Base-by-base conservation (phyloP, 2,797 vertebrate species). In the Melanogrammus aeglefinus region DNA sequence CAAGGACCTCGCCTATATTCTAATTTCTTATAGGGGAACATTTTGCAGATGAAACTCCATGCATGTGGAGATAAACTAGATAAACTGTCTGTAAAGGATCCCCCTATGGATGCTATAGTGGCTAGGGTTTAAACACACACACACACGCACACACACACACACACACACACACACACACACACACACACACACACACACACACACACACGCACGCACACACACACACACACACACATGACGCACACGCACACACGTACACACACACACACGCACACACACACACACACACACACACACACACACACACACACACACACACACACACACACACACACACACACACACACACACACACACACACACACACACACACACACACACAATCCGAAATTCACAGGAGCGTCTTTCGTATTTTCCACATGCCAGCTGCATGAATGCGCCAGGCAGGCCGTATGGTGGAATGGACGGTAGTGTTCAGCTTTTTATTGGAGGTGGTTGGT, bases 401-500 rank as follows among this genome's bases (percentile, higher is more conserved):
- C 63, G 10, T 69, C 16, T n/a, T 63, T 8, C 21, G 4, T 63
- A 63, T 63, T 63, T 63, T 63, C 57, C 21, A 24, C 57, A 63
- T 63, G 57, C 57, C 63, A n/a, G n/a, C n/a, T n/a, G n/a, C n/a
- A n/a, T 69, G 63, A 10, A 27, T 69, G 24, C 10, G 6, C 0
- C 21, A 3, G 57, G 1, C n/a, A n/a, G 57, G 5, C 57, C 8
- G 57, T 63, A 24, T 92, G 75, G 21, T 84, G 72, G 35, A 27
- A 24, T 27, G 63, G 63, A 69, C 13, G 24, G n/a, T 13, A 69
- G 13, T 72, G 33, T 72, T 33, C 10, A 31, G 12, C 36, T 21
- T 38, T 72, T 79, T 76, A 95, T 93, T 92, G 92, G 90, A 92
- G 93, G 92, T 90, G 88, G 91, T 14, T 13, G 86, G 91, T 90